phyloP scores from a whole-genome alignment of 2,113 vertebrate genomes.

The Phalacrocorax aristotelis region DNA sequence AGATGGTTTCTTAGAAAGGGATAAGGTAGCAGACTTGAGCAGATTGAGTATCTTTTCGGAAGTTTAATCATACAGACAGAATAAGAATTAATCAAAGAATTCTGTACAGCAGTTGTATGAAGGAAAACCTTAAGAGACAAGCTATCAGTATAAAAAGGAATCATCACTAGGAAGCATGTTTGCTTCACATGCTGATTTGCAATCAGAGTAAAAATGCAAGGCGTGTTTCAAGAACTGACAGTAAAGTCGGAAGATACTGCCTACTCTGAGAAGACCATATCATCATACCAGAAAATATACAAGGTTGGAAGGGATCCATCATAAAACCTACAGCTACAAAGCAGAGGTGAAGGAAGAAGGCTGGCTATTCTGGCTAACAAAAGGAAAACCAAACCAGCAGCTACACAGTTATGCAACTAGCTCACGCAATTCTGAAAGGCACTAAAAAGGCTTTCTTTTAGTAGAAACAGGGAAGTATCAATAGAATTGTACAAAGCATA shows the following conservation, averaged over 20 bases:
- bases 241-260: background rate
- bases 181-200: background rate
- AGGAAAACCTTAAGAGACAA: background rate
- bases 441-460: background rate
- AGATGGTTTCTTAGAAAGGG: background rate
- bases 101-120: background rate
- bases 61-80: background rate
- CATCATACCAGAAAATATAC: background rate
- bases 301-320: background rate
- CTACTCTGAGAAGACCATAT: background rate
- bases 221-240: background rate
- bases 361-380: background rate
- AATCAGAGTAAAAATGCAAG: background rate
- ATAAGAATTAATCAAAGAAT: background rate
- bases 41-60: background rate
- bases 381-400: background rate
- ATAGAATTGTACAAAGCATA: background rate
- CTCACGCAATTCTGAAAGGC: background rate
- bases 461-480: background rate
- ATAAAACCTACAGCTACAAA: background rate
- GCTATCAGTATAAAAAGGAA: background rate
- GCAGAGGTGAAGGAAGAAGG: background rate
- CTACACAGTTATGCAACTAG: background rate
- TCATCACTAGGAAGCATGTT: background rate
- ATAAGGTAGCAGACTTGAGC: background rate